Percentiles rank a stretch among this genome's conserved stretches.
Evolutionary conservation across 1,140 invertebrate genomes (phyloP).

Genomic region (Onthophagus taurus): DNA sequence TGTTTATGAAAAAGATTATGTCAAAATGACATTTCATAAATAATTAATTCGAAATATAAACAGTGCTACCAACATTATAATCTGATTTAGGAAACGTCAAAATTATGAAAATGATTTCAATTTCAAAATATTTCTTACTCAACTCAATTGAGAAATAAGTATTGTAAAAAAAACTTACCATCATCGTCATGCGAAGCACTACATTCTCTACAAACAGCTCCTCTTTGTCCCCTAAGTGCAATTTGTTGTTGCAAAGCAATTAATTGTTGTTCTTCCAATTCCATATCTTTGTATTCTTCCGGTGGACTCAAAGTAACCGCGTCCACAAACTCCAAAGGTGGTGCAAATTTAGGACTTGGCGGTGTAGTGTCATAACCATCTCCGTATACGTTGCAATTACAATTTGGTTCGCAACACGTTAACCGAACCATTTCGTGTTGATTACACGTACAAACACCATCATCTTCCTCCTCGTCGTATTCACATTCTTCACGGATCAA

Average conservation of each 20-base stretch:
- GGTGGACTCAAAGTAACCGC: conserved; percentile 76
- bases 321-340: conserved; percentile 54
- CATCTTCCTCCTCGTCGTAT: conserved; percentile 56
- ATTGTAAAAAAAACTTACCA: conserved; percentile 17
- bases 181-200: conserved; percentile 31
- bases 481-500: conserved; percentile 74
- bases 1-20: too few relatives aligned
- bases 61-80: too few relatives aligned
- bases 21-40: too few relatives aligned
- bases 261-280: conserved; percentile 41
- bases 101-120: too few relatives aligned
- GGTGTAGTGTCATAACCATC: conserved; percentile 33
- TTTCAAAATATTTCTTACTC: too few relatives aligned
- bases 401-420: conserved; percentile 50
- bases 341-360: conserved; percentile 47
- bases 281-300: conserved; percentile 74
- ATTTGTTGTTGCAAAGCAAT: conserved; percentile 44
- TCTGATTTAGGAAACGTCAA: too few relatives aligned
- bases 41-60: too few relatives aligned
- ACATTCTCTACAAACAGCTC: conserved; percentile 34
- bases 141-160: too few relatives aligned
- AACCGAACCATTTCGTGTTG: conserved; percentile 58
- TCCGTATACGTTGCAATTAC: conserved; percentile 41
- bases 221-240: conserved; percentile 41
- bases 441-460: conserved; percentile 56